A percentile compares a stretch with the other conserved stretches of the same genome.
Evolutionary conservation across 2,113 vertebrate species (phyloP).

Genomic region (Mustelus asterias): DNA sequence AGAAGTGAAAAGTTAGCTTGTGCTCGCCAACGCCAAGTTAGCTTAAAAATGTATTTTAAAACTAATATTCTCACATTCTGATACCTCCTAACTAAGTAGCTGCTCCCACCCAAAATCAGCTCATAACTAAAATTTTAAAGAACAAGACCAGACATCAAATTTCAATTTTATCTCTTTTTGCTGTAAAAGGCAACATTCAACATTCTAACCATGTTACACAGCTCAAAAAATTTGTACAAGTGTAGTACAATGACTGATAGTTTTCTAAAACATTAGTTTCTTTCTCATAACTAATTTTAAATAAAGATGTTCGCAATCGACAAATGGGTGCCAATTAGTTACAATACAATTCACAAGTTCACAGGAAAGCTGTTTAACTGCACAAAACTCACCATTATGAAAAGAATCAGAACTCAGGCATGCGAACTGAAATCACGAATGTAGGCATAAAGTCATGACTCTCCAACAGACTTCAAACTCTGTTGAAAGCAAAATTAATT

Average conservation of each 20-base stretch:
- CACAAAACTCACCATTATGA: conserved; percentile 31
- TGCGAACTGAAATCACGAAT: neutral
- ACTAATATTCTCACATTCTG: neutral
- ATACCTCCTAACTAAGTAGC: neutral
- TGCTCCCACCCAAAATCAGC: neutral
- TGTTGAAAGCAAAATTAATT: conserved; percentile 3
- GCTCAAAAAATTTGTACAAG: neutral
- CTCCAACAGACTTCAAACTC: neutral
- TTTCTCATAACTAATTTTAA: neutral
- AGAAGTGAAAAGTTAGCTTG: neutral
- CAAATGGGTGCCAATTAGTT: neutral
- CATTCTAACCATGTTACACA: neutral
- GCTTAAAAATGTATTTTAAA: neutral
- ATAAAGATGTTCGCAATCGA: neutral
- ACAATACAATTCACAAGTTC: neutral
- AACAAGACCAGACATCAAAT: neutral
- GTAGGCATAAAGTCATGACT: neutral
- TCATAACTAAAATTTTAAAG: neutral
- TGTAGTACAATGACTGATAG: neutral
- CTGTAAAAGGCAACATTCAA: neutral
- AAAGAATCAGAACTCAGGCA: neutral
- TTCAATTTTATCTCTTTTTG: neutral
- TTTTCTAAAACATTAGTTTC: neutral
- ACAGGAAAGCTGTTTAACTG: neutral
- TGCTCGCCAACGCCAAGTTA: too few species aligned